Evolutionary conservation across 2,113 vertebrate genomes (phyloP).

Genomic region (Hiodon tergisus): DNA sequence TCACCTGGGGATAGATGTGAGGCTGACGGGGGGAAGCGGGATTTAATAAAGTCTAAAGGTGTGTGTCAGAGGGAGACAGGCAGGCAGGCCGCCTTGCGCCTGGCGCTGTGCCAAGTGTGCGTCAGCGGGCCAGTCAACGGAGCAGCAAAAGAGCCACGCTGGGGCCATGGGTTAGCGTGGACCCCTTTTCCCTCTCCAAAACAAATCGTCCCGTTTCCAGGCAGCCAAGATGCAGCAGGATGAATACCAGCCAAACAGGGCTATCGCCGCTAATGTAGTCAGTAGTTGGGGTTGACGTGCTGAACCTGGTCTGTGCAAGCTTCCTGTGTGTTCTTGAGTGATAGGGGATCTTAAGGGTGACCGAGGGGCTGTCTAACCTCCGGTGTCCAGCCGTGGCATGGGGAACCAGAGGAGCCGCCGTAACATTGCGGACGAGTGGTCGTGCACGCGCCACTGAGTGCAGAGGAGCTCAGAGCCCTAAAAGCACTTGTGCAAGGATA

Average conservation of each 20-base stretch:
- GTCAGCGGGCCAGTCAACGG: not conserved
- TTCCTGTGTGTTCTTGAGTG: no score
- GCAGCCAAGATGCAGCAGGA: no score
- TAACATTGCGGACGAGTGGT: not conserved
- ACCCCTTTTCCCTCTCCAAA: no score
- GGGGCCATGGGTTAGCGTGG: not conserved
- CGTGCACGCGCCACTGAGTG: not conserved
- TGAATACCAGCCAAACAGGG: no score
- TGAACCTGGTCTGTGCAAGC: no score
- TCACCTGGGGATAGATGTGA: slow-evolving; percentile 5
- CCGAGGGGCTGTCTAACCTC: no score
- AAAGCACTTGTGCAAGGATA: not conserved
- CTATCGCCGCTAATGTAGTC: no score
- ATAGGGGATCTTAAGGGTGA: no score
- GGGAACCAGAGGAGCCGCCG: not conserved
- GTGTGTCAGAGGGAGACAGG: not conserved
- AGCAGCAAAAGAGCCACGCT: no score
- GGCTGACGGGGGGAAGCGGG: slow-evolving; percentile 10
- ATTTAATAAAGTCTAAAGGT: slow-evolving; percentile 27
- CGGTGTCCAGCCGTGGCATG: no score
- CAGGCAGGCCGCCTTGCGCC: not conserved
- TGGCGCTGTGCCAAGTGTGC: not conserved
- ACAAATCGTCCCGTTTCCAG: no score
- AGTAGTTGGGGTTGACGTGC: no score
- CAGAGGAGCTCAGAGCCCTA: not conserved